A percentile compares a stretch with the other conserved stretches of the same genome.
phyloP scores from a whole-genome alignment of 2,888 invertebrate genomes.

The Lobophora halterata region DNA sequence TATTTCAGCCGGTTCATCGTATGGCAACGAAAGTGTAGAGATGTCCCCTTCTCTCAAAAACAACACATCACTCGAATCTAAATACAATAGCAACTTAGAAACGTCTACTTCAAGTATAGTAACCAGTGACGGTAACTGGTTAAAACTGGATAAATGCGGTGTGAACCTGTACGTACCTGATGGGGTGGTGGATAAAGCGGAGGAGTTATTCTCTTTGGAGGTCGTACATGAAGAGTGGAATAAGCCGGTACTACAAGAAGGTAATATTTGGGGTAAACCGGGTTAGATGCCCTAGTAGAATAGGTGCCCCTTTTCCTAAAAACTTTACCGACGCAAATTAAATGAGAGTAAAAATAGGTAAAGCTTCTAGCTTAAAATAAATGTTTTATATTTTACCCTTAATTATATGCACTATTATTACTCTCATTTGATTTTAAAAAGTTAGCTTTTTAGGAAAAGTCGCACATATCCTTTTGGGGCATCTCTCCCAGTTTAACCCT shows the following conservation, averaged over 20 bases:
- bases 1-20: constrained; percentile 70
- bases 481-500: too few species aligned
- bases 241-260: constrained; percentile 89
- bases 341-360: too few species aligned
- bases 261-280: too few species aligned
- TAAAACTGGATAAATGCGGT: constrained; percentile 87
- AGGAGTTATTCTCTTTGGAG: constrained; percentile 92
- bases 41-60: constrained; percentile 72
- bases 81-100: constrained; percentile 52
- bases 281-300: too few species aligned
- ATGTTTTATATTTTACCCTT: too few species aligned
- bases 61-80: constrained; percentile 65
- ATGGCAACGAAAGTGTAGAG: constrained; percentile 74
- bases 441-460: too few species aligned
- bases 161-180: constrained; percentile 93
- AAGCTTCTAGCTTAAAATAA: too few species aligned
- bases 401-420: too few species aligned
- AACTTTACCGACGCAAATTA: too few species aligned
- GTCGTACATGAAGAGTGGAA: constrained; percentile 95
- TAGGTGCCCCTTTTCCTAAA: too few species aligned
- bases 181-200: constrained; percentile 90
- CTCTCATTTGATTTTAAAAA: too few species aligned
- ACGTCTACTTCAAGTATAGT: constrained; percentile 74
- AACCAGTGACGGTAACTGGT: constrained; percentile 81
- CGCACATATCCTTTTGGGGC: too few species aligned